These are phyloP conservation scores for Delphinus delphis DNA, from an alignment of 2,113 vertebrate species.

Conservation along the genomic window DNA sequence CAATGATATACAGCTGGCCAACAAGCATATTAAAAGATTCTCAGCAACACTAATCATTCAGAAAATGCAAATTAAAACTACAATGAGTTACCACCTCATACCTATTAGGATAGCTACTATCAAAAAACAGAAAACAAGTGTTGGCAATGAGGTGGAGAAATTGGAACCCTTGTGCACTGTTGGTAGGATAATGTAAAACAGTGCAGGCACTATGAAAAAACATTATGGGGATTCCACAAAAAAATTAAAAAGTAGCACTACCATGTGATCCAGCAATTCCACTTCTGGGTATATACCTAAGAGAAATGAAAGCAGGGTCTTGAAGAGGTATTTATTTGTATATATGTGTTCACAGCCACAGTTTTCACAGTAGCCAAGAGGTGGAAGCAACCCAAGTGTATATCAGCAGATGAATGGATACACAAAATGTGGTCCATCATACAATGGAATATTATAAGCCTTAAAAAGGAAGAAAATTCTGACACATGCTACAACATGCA, in stretches of 20 bases:
- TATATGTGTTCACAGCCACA: accelerated
- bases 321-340: background rate
- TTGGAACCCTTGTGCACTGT: accelerated
- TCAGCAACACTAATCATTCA: background rate
- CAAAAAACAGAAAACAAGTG: background rate
- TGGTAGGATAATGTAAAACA: background rate
- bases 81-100: background rate
- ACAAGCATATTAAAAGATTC: background rate
- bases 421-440: accelerated
- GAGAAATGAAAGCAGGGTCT: background rate
- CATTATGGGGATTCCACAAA: accelerated
- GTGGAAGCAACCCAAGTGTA: background rate
- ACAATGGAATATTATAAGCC: accelerated
- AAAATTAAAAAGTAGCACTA: background rate
- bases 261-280: too few relatives aligned
- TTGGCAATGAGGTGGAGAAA: background rate
- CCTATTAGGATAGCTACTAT: background rate
- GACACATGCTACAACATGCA: too few relatives aligned
- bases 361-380: background rate
- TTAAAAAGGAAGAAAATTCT: background rate
- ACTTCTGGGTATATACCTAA: too few relatives aligned
- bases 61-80: background rate
- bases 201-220: background rate
- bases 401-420: background rate
- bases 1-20: background rate